phyloP scores from a whole-genome alignment of 2,797 vertebrate species.

The Dendrocincla tyrannina region DNA sequence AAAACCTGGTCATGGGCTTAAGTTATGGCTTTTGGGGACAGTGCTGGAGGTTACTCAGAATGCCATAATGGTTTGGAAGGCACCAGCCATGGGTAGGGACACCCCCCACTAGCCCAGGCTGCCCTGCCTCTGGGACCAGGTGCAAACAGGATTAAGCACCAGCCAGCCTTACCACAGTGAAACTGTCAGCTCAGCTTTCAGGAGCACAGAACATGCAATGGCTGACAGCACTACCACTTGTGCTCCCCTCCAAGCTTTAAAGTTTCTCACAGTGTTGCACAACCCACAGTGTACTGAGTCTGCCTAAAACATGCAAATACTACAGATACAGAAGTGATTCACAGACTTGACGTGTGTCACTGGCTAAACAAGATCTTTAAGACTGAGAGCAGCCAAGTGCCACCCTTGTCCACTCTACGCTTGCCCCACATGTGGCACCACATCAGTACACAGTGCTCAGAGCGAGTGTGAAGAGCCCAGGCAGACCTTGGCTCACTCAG shows the following conservation, averaged over 20 bases:
- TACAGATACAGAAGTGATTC: not conserved
- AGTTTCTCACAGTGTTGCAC: not conserved
- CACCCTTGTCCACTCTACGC: not conserved
- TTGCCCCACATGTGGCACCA: accelerated
- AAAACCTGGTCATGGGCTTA: not conserved
- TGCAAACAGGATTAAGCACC: not conserved
- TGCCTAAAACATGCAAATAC: not conserved
- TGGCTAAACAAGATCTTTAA: not conserved
- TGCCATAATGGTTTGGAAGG: not conserved
- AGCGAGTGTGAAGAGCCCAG: accelerated
- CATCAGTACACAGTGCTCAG: not conserved
- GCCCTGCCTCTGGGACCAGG: not conserved
- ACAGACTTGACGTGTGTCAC: not conserved
- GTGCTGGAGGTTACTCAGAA: not conserved
- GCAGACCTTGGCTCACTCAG: not conserved
- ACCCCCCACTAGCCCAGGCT: not conserved
- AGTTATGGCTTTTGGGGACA: not conserved
- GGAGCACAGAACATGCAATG: not conserved
- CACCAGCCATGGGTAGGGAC: not conserved
- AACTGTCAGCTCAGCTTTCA: not conserved
- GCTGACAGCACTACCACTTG: not conserved
- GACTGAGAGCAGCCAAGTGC: not conserved
- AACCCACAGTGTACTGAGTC: not conserved
- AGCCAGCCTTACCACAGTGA: not conserved
- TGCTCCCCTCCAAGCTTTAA: not conserved